Evolutionary conservation across 2,113 vertebrate species (phyloP), one percentile per base, ranked within the genome.

Genomic region (Tragelaphus imberbis): DNA sequence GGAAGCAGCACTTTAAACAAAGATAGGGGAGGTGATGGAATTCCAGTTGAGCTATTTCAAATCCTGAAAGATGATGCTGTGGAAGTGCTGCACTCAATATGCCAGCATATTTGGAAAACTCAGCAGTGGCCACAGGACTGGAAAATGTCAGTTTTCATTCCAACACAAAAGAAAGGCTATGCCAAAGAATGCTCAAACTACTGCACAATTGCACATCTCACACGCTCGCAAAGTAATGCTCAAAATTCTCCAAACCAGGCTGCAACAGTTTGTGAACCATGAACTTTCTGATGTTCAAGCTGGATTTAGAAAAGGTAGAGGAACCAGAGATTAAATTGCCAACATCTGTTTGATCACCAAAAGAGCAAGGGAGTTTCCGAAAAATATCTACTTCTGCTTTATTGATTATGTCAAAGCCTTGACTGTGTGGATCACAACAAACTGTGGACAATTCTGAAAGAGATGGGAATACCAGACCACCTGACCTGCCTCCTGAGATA

Each of bases 221-320:
- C 33, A 68, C 0, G 4, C 65, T 68, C 0, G 0, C 17, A 68
- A 36, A 68, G n/a, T 21, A 68, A 68, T 68, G 16, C 33, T 68
- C 33, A 68, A 68, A 68, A 36, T 36, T 68, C 9, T 36, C 17
- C 65, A 68, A 36, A n/a, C 8, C 17, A 68, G 65, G 17, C 65
- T 21, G 19, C 17, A 68, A 21, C 8, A 36, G 65, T 36, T 10
- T 36, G 65, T 36, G 17, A 68, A 68, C 65, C 4, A 1, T 36
- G 8, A 68, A 36, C 17, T 68, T 68, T 33, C 2, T 21, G 8
- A 68, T 68, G 8, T 68, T 68, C 65, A 68, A 36, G 63, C 16
- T 19, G 33, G 16, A 68, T n/a, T n/a, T 68, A 19, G 33, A 68
- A 68, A 68, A 68, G 16, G 63, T 10, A 68, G 63, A 19, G 63